Base-by-base conservation (phyloP, 2,113 vertebrate species). In the Naja naja region DNA sequence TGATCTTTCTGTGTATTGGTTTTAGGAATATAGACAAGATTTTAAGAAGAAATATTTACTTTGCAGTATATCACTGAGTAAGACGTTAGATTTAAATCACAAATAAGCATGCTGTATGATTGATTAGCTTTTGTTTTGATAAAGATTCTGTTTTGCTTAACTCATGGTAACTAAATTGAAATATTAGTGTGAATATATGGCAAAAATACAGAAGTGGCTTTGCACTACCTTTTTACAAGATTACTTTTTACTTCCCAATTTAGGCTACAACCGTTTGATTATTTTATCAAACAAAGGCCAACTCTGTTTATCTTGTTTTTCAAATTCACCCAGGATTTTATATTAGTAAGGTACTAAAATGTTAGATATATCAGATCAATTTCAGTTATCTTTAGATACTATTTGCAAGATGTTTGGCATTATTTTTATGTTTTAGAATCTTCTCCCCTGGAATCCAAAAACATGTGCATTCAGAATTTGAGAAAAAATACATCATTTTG, bases 371-470 rank as follows among this genome's bases (percentile, higher is more conserved):
- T 91, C 54, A 74, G 23, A 47, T 30, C 34, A n/a, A 27, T 43
- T 55, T 89, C 34, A 93, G 22, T 6, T 93, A 39, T 30, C 4
- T 86, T 89, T 86, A 4, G 11, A 49, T 60, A 86, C 20, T 43
- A 88, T 47, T 94, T 94, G 69, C 30, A 90, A 54, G 7, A 0
- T 30, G 0, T 18, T 91, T 91, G 88, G 2, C 20, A 10, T 54
- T 95, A 3, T 74, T 97, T 53, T 52, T 93, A 54, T 49, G 52
- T 95, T 96, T 96, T 58, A 94, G 95, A 97, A 95, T 88, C 58
- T 93, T 96, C 92, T 97, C 95, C 53, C 0, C 2, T 92, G 93
- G 96, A 94, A 94, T 85, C 85, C 96, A 94, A 74, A 95, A 96
- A 96, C 90, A 94, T 0, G 88, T 95, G 93, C 88, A 88, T 93